Conservation (phyloP, 2,797 vertebrate species). For the Paguma larvata region DNA sequence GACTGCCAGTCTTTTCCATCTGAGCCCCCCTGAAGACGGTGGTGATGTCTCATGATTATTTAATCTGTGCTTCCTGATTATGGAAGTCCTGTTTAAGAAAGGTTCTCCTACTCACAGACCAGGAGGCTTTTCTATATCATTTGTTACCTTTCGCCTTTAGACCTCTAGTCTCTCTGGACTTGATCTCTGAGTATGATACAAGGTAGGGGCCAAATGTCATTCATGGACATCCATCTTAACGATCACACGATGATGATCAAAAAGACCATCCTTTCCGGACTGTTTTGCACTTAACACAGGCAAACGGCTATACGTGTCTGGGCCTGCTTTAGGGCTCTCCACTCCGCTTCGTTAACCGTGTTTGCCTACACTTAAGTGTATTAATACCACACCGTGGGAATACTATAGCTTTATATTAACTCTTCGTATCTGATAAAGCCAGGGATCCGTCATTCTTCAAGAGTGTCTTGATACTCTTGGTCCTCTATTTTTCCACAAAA, state of each 20-base stretch:
- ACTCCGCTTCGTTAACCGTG: neutral
- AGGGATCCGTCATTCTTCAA: neutral
- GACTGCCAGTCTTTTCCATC: neutral
- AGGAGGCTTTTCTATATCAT: neutral
- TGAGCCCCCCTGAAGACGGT: neutral
- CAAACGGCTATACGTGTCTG: neutral
- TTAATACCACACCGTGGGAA: neutral
- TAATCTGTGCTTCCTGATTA: neutral
- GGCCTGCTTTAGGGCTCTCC: neutral
- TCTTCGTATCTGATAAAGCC: neutral
- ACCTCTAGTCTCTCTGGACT: neutral
- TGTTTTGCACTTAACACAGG: neutral
- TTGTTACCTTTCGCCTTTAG: neutral
- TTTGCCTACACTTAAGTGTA: neutral
- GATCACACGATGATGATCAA: neutral
- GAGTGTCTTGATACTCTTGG: neutral
- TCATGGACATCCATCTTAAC: neutral
- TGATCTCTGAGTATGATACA: neutral
- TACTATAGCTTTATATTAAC: neutral
- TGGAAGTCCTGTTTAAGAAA: neutral
- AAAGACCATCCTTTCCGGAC: neutral
- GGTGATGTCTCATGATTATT: neutral
- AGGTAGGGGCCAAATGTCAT: neutral
- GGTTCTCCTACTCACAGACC: neutral
- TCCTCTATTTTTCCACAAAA: neutral